Evolutionary conservation across 2,888 invertebrate genomes (phyloP).

Genomic region (Empis livida): DNA sequence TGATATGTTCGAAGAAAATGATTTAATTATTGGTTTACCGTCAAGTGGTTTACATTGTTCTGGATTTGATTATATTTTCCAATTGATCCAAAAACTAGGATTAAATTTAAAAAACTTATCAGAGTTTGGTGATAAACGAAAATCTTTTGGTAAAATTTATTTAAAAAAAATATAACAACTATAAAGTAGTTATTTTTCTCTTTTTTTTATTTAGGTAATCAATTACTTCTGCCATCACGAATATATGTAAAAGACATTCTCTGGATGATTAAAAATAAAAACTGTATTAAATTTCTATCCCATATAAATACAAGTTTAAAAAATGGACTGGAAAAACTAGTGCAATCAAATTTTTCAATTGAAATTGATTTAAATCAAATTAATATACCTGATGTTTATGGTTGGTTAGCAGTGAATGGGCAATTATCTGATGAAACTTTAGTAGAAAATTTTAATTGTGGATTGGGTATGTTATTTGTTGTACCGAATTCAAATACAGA

Average conservation of each 20-base stretch:
- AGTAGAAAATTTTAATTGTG: slow-evolving; percentile 89
- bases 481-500: slow-evolving; percentile 43
- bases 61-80: slow-evolving; percentile 82
- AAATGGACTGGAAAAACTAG: slow-evolving; percentile 76
- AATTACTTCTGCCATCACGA: slow-evolving; percentile 71
- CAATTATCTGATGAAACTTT: slow-evolving; percentile 65
- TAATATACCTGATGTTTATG: slow-evolving; percentile 65
- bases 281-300: slow-evolving; percentile 70
- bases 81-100: slow-evolving; percentile 54
- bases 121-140: slow-evolving; percentile 42
- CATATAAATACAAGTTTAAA: slow-evolving; percentile 89
- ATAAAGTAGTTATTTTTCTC: slow-evolving; percentile 6
- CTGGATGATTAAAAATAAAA: slow-evolving; percentile 49
- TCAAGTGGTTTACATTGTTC: slow-evolving; percentile 91
- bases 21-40: slow-evolving; percentile 72
- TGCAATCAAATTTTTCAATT: slow-evolving; percentile 54
- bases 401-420: slow-evolving; percentile 73
- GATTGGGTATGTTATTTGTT: slow-evolving; percentile 76
- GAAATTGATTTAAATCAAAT: slow-evolving; percentile 58
- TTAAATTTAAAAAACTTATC: slow-evolving; percentile 46
- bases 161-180: neutral
- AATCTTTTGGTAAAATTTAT: slow-evolving; percentile 43
- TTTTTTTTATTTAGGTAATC: slow-evolving; percentile 46
- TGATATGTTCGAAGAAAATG: slow-evolving; percentile 54
- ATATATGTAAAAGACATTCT: slow-evolving; percentile 72